Percentiles rank a stretch among this genome's conserved stretches.
phyloP scores from a whole-genome alignment of 2,888 invertebrate species.

The Cheiracanthium punctorium region DNA sequence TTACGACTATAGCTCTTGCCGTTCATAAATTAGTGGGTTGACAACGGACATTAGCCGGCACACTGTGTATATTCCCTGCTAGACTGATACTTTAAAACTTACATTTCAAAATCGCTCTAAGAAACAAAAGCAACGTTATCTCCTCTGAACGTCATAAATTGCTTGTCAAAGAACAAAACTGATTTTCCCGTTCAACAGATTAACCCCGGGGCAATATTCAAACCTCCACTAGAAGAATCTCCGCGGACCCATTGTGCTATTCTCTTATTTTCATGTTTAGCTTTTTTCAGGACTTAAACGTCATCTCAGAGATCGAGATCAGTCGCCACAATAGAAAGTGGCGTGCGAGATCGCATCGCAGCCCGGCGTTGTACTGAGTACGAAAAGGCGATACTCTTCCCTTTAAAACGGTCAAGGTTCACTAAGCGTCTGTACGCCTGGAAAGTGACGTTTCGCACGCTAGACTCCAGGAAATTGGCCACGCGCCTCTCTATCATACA shows the following conservation, averaged over 20 bases:
- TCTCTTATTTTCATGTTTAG: neutral
- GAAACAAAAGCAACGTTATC: neutral
- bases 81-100: too few species aligned
- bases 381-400: constrained; percentile 21
- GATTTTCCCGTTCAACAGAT: neutral
- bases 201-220: neutral
- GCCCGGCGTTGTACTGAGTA: constrained; percentile 13
- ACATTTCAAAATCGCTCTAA: too few species aligned
- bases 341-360: constrained; percentile 19
- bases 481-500: neutral
- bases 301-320: constrained; percentile 26
- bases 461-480: neutral
- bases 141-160: neutral
- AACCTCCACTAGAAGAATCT: neutral
- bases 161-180: neutral
- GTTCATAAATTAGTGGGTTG: too few species aligned
- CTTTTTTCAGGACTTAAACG: neutral
- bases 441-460: constrained; percentile 4
- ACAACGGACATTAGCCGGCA: too few species aligned
- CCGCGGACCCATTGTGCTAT: neutral
- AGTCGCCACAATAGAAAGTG: constrained; percentile 18
- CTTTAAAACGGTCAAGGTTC: constrained; percentile 17
- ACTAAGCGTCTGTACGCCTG: neutral
- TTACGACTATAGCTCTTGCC: too few species aligned
- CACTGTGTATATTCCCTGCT: too few species aligned